These are phyloP conservation scores for Drosophila setifemur DNA, from an alignment of 1,140 invertebrate genomes.

Conservation along the genomic window DNA sequence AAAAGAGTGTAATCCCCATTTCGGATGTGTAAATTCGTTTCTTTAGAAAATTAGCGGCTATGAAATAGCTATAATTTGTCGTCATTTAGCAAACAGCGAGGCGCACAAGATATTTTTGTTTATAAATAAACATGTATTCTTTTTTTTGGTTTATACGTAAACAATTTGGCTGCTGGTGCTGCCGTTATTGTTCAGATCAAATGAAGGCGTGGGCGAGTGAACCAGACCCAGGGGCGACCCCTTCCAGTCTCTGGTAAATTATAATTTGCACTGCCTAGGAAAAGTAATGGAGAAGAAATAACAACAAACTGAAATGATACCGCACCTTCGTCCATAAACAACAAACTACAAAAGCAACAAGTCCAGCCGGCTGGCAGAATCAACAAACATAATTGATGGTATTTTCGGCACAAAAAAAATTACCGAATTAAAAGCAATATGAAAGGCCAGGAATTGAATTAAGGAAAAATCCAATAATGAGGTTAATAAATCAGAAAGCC, in stretches of 20 bases:
- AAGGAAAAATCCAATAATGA: conserved; percentile 32
- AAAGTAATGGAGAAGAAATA: conserved; percentile 15
- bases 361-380: conserved; percentile 21
- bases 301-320: conserved; percentile 9
- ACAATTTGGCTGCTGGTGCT: conserved; percentile 29
- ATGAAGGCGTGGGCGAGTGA: conserved; percentile 46
- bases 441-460: conserved; percentile 17
- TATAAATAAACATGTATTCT: conserved; percentile 58
- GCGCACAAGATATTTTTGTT: conserved; percentile 46
- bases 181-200: conserved; percentile 22
- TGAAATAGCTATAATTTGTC: conserved; percentile 61
- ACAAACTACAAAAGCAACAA: conserved; percentile 22
- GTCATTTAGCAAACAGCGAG: conserved; percentile 44
- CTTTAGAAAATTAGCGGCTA: conserved; percentile 42
- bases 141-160: conserved; percentile 24
- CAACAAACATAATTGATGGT: conserved; percentile 58
- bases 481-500: conserved; percentile 27
- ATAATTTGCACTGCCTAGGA: conserved; percentile 8
- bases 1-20: neutral
- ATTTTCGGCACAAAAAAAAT: conserved; percentile 33
- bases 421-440: conserved; percentile 36
- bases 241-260: conserved; percentile 30
- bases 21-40: conserved; percentile 18
- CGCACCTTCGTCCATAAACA: conserved; percentile 51
- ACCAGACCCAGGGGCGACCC: conserved; percentile 46